A percentile compares a stretch with the other conserved stretches of the same genome.
Evolutionary conservation across 2,888 invertebrate genomes (phyloP).

Genomic region (Limnephilus auricula): DNA sequence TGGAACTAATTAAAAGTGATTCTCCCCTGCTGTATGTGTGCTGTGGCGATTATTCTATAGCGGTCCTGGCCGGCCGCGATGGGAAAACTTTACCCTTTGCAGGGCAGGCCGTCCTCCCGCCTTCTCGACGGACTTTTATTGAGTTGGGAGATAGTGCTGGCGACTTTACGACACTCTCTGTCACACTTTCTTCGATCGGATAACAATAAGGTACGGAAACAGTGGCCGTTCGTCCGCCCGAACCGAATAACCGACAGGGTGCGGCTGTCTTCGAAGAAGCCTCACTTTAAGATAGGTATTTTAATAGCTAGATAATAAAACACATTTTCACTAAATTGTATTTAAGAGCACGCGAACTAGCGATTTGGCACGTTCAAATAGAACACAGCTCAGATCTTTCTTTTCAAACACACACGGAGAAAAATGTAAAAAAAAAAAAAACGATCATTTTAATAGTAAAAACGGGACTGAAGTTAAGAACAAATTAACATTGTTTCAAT

Average conservation of each 20-base stretch:
- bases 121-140: neutral
- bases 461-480: no score
- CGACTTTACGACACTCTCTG: neutral
- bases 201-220: neutral
- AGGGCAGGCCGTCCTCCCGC: neutral
- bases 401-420: neutral
- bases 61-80: neutral
- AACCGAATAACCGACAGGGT: neutral
- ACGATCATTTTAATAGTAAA: no score
- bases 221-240: neutral
- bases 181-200: neutral
- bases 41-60: neutral
- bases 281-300: neutral
- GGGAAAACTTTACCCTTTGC: neutral
- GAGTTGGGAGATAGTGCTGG: neutral
- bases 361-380: no score
- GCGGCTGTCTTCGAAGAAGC: neutral
- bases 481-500: no score
- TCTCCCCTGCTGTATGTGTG: neutral
- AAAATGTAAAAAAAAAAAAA: no score
- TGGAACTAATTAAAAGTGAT: constrained; percentile 34
- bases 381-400: neutral
- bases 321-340: neutral
- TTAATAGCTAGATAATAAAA: neutral
- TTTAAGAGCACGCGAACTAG: neutral